Percentiles rank a stretch among this genome's conserved stretches.
Conservation (phyloP, 2,888 invertebrate species). For the Aethes cnicana region DNA sequence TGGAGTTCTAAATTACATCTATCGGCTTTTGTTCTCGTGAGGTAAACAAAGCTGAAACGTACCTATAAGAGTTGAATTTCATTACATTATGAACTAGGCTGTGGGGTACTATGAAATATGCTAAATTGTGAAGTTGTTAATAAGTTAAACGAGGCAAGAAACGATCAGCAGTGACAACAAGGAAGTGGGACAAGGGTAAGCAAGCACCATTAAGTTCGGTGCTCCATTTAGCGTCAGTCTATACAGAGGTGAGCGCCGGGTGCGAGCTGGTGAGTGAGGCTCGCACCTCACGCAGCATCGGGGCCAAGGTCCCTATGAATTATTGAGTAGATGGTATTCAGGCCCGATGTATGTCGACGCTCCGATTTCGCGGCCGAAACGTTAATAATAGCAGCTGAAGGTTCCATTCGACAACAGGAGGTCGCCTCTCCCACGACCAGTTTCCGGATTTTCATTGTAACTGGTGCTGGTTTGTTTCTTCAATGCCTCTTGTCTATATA, state of each 20-base stretch:
- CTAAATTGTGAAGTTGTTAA: background rate
- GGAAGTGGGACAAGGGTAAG: constrained; percentile 29
- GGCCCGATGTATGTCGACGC: constrained; percentile 73
- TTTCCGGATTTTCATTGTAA: constrained; percentile 59
- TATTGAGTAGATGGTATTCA: constrained; percentile 80
- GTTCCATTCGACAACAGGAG: constrained; percentile 71
- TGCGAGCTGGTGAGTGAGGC: constrained; percentile 45
- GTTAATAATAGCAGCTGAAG: constrained; percentile 75
- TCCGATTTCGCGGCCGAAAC: constrained; percentile 76
- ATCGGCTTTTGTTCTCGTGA: background rate
- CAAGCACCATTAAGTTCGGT: constrained; percentile 27
- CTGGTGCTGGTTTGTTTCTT: constrained; percentile 13
- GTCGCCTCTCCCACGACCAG: constrained; percentile 61
- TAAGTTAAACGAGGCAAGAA: background rate
- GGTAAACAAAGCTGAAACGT: too few species aligned
- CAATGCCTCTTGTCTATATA: too few species aligned
- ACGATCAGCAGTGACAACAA: constrained; percentile 4
- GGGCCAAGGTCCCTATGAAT: constrained; percentile 79
- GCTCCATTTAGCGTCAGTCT: constrained; percentile 21
- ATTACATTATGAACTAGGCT: too few species aligned
- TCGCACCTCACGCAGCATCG: constrained; percentile 53
- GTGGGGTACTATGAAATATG: background rate
- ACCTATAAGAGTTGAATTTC: too few species aligned
- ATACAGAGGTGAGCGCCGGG: constrained; percentile 24
- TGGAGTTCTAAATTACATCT: background rate